Base-by-base conservation (phyloP, 2,797 vertebrate species). In the Hozukius guyotensis region DNA sequence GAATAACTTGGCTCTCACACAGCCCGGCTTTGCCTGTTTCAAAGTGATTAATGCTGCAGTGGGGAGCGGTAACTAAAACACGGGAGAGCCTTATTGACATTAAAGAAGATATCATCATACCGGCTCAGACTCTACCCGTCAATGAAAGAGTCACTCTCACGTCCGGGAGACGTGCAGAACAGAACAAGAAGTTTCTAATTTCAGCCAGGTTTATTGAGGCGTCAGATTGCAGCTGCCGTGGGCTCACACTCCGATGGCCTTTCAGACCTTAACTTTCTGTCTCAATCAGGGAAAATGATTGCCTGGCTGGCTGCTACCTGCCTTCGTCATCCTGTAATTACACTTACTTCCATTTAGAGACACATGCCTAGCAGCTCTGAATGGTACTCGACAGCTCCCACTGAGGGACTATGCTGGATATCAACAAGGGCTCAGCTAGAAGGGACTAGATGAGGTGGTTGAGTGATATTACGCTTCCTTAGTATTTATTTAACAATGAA, bases 201-300 rank as follows among this genome's bases (percentile, higher is more conserved):
- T 85, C 82, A 84, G 72, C 70, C 68, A 2, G 75, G 93, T 88
- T 93, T 89, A 92, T 91, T 87, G 88, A 92, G 83, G 92, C 88
- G 76, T 92, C 90, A 75, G 80, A 92, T 88, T 91, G 86, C 87
- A 88, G 81, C 91, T 83, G 87, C 85, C 56, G 63, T 80, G 78
- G 71, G 86, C 88, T 90, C 87, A 74, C 88, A 85, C 86, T 84
- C 78, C 16, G 52, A 72, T 88, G 90, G 91, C 90, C 92, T 92
- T 82, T 93, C 88, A 92, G 89, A 89, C 90, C 89, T 89, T 79
- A 88, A 85, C 90, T 89, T 87, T 94, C 89, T 81, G 79, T 93
- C 92, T 95, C 94, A 95, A 94, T 95, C 95, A 93, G 83, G 66
- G 86, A 78, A 94, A 94, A 91, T 94, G 93, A 95, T 95, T 95